Evolutionary conservation across 2,888 invertebrate species (phyloP).

Genomic region (Mythimna impura): DNA sequence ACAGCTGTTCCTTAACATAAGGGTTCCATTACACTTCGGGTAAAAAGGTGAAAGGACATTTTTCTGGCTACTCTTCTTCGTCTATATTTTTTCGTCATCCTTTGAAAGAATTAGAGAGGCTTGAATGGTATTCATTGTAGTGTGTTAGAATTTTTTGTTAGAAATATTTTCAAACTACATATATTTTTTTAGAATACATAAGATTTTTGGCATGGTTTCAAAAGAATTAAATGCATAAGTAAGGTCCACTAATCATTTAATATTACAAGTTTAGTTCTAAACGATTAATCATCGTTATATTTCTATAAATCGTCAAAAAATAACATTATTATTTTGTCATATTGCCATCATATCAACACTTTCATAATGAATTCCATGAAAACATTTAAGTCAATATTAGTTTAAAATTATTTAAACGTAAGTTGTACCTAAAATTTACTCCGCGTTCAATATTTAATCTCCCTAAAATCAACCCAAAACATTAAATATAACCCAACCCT

Average conservation of each 20-base stretch:
- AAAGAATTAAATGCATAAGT: not conserved
- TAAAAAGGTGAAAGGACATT: conserved; percentile 48
- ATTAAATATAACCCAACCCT: conserved; percentile 7
- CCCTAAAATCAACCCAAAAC: conserved; percentile 22
- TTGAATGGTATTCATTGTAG: conserved; percentile 31
- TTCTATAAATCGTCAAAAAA: not conserved
- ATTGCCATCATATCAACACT: not conserved
- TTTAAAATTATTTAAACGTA: not conserved
- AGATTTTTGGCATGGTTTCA: not conserved
- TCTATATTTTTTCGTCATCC: conserved; percentile 18
- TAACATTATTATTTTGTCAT: not conserved
- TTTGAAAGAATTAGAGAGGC: conserved; percentile 22
- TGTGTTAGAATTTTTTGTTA: not conserved
- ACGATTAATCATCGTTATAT: not conserved
- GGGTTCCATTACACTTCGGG: conserved; percentile 51
- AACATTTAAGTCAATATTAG: not conserved
- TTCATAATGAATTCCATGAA: not conserved
- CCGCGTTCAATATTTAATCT: not conserved
- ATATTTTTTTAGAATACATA: too few species aligned
- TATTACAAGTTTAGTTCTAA: not conserved
- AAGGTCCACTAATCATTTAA: too few species aligned
- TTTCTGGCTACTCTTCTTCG: conserved; percentile 27
- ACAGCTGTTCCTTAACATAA: conserved; percentile 65
- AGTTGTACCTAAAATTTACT: not conserved
- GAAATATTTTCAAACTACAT: not conserved